Base-by-base conservation (phyloP, 2,888 invertebrate species). In the Tridacna crocea region DNA sequence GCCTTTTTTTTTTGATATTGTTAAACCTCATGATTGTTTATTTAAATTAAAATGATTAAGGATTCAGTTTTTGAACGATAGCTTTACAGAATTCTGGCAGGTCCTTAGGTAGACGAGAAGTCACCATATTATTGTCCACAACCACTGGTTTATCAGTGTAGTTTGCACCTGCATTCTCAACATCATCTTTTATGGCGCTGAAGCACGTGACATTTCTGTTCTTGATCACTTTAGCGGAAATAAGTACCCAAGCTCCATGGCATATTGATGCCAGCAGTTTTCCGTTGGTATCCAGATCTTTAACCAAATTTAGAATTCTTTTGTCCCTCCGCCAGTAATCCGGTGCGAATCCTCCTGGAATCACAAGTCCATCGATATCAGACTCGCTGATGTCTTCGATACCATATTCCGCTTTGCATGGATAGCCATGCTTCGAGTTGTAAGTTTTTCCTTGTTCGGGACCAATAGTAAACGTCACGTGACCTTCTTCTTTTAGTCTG, bases 321-420 rank as follows among this genome's bases (percentile, higher is more conserved):
- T 88, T 87, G 84, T 92, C 92, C 55, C 92, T 77, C 47, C 93
- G 80, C 88, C 90, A 88, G 81, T 92, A 92, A 77, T 93, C 93
- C 1, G 93, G 93, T 1, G 91, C 90, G 81, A 91, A 92, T 13
- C 93, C 93, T 17, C 93, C 93, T 36, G 93, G 92, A 22, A 92
- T 90, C n/a, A 93, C 89, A 61, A 93, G 84, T 4, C 85, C 92
- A 66, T 87, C 89, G 51, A 92, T 72, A 66, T 90, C 90, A 88
- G 60, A 47, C 8, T 60, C 75, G 22, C 60, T 68, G 0, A 84
- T 78, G 19, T 84, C 84, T 27, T 80, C 80, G n/a, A 84, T 84
- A n/a, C 84, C 79, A 36, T 46, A 79, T 27, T 84, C 84, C 0
- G 84, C 84, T 58, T 70, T 91, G 73, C 91, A 90, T 0, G 92